Conservation (phyloP, 1,140 invertebrate species). For the Aphelinus certus region DNA sequence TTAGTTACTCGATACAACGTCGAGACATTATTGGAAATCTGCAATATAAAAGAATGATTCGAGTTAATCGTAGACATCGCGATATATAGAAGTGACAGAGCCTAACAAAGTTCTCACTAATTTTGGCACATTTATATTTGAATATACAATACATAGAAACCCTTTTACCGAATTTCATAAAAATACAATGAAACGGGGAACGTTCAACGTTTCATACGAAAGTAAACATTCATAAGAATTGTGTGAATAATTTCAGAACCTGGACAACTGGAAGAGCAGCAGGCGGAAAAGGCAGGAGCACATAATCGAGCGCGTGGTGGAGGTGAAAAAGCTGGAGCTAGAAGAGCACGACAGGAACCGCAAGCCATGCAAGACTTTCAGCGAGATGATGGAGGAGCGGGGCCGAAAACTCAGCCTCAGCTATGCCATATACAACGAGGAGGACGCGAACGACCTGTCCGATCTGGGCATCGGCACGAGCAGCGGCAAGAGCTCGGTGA, state of each 20-base stretch:
- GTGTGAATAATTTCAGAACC: slow-evolving; percentile 72
- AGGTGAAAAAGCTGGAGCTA: slow-evolving; percentile 85
- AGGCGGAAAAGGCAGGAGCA: slow-evolving; percentile 89
- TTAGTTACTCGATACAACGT: slow-evolving; percentile 65
- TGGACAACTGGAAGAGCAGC: slow-evolving; percentile 94
- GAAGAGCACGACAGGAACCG: slow-evolving; percentile 78
- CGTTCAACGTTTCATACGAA: background rate
- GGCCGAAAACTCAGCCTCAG: slow-evolving; percentile 69
- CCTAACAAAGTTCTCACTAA: no score
- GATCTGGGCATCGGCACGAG: slow-evolving; percentile 83
- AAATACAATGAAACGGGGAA: no score
- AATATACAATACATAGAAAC: no score
- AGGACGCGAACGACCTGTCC: slow-evolving; percentile 83
- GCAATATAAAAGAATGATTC: no score
- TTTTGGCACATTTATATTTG: no score
- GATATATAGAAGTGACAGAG: no score
- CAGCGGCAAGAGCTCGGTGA: slow-evolving; percentile 78
- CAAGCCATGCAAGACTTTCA: slow-evolving; percentile 89
- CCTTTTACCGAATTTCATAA: no score
- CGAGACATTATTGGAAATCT: no score
- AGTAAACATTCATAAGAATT: background rate
- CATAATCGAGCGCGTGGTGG: slow-evolving; percentile 87
- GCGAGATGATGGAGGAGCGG: slow-evolving; percentile 93
- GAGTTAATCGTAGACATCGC: no score
- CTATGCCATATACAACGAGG: slow-evolving; percentile 77